Percentiles rank a stretch among this genome's conserved stretches.
Conservation (phyloP, 2,113 vertebrate species). For the Atrichornis clamosus region DNA sequence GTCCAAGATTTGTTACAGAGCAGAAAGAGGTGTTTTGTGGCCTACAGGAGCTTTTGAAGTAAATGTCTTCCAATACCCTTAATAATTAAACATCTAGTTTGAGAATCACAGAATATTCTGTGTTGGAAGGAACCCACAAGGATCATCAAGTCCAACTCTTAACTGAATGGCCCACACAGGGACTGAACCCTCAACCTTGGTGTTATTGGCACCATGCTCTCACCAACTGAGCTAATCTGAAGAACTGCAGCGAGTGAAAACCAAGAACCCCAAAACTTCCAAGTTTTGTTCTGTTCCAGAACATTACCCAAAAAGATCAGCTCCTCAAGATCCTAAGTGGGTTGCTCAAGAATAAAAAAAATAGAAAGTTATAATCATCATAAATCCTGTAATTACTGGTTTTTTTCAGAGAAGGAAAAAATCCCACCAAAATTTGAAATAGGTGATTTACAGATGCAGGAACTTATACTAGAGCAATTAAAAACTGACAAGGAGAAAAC, state of each 20-base stretch:
- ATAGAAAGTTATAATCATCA: not conserved
- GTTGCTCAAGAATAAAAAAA: not conserved
- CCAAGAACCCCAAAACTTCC: not conserved
- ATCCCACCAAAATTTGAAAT: not conserved
- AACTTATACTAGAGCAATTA: not conserved
- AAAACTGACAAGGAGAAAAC: not conserved
- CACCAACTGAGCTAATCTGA: not conserved
- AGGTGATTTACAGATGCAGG: not conserved
- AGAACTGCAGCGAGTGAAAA: fast-evolving
- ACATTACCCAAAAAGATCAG: not conserved
- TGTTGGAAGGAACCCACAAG: not conserved
- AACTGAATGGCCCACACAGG: not conserved
- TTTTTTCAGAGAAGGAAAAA: not conserved
- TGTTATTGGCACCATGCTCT: not conserved
- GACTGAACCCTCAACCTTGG: not conserved
- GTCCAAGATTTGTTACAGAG: not conserved
- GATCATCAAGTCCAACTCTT: not conserved
- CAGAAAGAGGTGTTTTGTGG: not conserved
- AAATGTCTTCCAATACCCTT: not conserved
- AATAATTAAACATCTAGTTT: not conserved
- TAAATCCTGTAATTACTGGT: not conserved
- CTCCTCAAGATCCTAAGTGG: not conserved
- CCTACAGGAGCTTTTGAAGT: not conserved
- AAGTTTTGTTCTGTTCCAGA: not conserved
- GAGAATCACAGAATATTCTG: not conserved